Base-by-base conservation (phyloP, 92 coral and sea anemone genomes). In the Umimayanthus chanpuru region DNA sequence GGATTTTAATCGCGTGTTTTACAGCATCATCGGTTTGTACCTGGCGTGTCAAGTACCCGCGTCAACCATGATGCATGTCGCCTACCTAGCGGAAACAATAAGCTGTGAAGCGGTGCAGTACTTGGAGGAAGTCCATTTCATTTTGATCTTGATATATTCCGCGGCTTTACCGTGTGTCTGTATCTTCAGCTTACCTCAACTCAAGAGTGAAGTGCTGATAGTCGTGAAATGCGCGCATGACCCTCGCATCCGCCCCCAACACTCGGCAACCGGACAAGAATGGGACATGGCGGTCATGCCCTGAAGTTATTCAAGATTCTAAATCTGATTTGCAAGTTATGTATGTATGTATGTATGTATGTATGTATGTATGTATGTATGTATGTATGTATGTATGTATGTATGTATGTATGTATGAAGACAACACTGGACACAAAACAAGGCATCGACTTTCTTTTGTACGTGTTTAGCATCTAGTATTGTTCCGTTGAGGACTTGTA, bases 181-280 rank as follows among this genome's bases (percentile, higher is more conserved):
- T 25, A 68, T 83, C 47, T 30, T 74, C 7, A n/a, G 47, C 21
- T n/a, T 83, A 26, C 78, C 87, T 68, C 66, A 71, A 29, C 78
- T 70, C 28, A 83, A 71, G 76, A 68, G 29, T 16, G 87, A 70
- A 8, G 50, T 83, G 14, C 8, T 43, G 40, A 70, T 25, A n/a
- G 28, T 47, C 25, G 12, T 83, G 67, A 83, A 70, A 83, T 83
- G 78, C 28, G 25, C 43, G 18, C 26, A 43, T 14, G 47, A 15
- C 26, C n/a, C 43, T 8, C 87, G 87, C 26, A 29, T 83, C 40
- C 43, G 77, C 26, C 87, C 87, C 21, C 87, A 83, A 29, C 87
- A 72, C 23, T 23, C 66, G 14, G 44, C 47, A 2, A 25, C 2
- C 43, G 39, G 43, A 15, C 77, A 83, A 49, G 87, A 83, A 83